A percentile compares a stretch with the other conserved stretches of the same genome.
phyloP scores from a whole-genome alignment of 2,113 vertebrate genomes.

The Toxotes chatareus region DNA sequence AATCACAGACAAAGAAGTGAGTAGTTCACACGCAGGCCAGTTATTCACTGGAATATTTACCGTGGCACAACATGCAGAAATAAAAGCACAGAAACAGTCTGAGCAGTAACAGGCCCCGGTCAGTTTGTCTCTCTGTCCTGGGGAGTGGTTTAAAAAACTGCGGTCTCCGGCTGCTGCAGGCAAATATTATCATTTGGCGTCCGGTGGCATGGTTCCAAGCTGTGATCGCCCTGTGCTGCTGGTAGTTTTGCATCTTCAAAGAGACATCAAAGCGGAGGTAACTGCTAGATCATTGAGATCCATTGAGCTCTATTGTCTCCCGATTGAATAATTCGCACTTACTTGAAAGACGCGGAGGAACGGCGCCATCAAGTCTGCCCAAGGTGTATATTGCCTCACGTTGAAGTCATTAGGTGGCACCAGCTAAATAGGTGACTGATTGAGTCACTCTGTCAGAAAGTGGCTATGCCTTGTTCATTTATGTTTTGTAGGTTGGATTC shows the following conservation, averaged over 20 bases:
- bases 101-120: background rate
- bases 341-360: constrained; percentile 48
- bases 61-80: background rate
- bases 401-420: constrained; percentile 68
- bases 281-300: constrained; percentile 75
- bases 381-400: constrained; percentile 68
- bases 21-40: background rate
- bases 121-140: background rate
- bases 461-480: background rate
- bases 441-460: constrained; percentile 52
- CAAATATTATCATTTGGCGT: constrained; percentile 54
- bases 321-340: constrained; percentile 72
- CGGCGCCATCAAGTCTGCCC: constrained; percentile 80
- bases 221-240: constrained; percentile 14
- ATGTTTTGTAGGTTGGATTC: constrained; percentile 1
- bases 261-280: constrained; percentile 78
- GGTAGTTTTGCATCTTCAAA: constrained; percentile 74
- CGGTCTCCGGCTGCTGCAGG: constrained; percentile 31
- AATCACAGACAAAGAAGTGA: background rate
- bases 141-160: background rate
- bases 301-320: constrained; percentile 74
- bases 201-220: constrained; percentile 41
- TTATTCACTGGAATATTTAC: too few species aligned
- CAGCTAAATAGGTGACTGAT: constrained; percentile 62
- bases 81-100: background rate